These are phyloP conservation scores for Chloroceryle aenea DNA, from an alignment of 2,113 vertebrate species.

Conservation along the genomic window DNA sequence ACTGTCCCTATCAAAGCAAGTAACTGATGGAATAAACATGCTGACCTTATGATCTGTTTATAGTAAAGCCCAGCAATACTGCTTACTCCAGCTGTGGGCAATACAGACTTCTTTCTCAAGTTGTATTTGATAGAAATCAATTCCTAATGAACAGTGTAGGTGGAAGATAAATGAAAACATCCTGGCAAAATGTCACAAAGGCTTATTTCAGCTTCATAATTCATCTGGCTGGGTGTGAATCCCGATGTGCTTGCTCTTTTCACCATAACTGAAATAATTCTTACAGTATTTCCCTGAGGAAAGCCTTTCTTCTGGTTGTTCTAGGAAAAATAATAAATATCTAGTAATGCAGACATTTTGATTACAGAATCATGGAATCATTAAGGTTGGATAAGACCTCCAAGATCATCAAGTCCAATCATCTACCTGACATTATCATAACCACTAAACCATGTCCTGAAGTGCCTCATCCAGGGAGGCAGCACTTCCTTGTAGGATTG, in stretches of 20 bases:
- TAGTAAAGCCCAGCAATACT: not conserved
- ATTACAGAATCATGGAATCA: not conserved
- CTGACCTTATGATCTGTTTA: not conserved
- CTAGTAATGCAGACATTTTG: not conserved
- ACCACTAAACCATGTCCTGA: too few relatives aligned
- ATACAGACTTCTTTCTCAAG: not conserved
- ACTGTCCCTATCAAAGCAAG: not conserved
- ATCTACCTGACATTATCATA: too few relatives aligned
- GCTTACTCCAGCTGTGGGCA: not conserved
- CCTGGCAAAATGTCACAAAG: not conserved
- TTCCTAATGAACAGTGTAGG: not conserved
- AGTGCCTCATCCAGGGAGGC: too few relatives aligned
- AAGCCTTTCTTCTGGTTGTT: not conserved
- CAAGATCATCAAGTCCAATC: too few relatives aligned
- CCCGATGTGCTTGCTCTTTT: not conserved
- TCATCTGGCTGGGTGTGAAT: not conserved
- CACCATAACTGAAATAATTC: not conserved
- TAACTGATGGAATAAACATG: not conserved
- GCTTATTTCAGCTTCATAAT: not conserved
- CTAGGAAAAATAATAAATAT: not conserved
- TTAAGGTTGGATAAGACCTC: too few relatives aligned
- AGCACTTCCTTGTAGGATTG: too few relatives aligned
- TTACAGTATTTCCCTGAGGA: not conserved
- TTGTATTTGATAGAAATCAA: not conserved
- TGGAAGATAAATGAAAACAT: slow-evolving; percentile 6